phyloP scores from a whole-genome alignment of 2,113 vertebrate genomes.

The Hassar affinis region DNA sequence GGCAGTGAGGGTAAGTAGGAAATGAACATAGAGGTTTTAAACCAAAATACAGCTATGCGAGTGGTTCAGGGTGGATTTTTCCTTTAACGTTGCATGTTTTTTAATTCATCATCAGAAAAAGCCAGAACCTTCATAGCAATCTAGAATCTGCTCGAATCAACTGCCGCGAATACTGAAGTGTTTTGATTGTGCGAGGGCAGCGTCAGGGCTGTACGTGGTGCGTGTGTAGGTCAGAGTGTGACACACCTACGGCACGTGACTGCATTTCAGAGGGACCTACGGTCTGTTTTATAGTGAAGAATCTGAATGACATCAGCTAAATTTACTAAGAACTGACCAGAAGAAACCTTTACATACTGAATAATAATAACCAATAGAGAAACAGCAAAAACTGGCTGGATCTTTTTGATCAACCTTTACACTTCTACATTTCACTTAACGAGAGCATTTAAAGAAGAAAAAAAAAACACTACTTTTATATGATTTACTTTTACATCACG shows the following conservation, averaged over 20 bases:
- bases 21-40: neutral
- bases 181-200: constrained; percentile 51
- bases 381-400: constrained; percentile 72
- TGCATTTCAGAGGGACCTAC: constrained; percentile 70
- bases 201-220: constrained; percentile 49
- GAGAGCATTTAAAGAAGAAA: neutral
- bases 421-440: neutral
- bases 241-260: constrained; percentile 74
- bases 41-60: neutral
- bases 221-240: constrained; percentile 54
- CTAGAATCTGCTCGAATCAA: constrained; percentile 53
- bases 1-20: neutral
- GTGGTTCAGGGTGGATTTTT: neutral
- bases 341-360: constrained; percentile 74
- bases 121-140: constrained; percentile 65
- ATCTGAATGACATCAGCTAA: constrained; percentile 76
- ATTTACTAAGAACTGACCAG: constrained; percentile 70
- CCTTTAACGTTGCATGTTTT: neutral
- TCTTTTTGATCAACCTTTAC: neutral
- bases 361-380: constrained; percentile 74
- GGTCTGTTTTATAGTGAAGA: constrained; percentile 65
- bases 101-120: neutral
- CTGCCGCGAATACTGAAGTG: constrained; percentile 69
- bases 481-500: neutral
- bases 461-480: constrained; percentile 33